phyloP scores from a whole-genome alignment of 2,888 invertebrate species.

The Ophioninae sp. region DNA sequence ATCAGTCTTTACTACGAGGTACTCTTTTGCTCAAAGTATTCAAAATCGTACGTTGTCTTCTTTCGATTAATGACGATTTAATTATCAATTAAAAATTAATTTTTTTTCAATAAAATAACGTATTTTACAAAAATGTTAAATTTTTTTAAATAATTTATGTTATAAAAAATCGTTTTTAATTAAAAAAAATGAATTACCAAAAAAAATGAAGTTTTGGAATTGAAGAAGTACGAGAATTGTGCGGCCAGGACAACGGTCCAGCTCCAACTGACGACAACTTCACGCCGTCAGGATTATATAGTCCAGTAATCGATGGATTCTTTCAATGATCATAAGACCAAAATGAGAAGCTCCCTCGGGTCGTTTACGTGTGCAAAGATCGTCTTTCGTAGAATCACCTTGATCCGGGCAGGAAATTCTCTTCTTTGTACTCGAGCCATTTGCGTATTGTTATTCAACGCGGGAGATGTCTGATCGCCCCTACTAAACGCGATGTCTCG shows the following conservation, averaged over 20 bases:
- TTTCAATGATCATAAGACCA: not conserved
- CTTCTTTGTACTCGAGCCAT: constrained; percentile 23
- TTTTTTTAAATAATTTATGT: not conserved
- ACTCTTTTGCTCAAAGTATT: too few relatives aligned
- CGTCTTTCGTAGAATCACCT: constrained; percentile 22
- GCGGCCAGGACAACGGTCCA: constrained; percentile 39
- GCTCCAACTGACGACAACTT: constrained; percentile 34
- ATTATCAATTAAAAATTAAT: too few relatives aligned
- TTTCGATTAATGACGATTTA: too few relatives aligned
- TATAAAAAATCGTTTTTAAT: not conserved
- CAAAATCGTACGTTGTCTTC: too few relatives aligned
- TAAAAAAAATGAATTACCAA: not conserved
- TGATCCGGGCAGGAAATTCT: constrained; percentile 45
- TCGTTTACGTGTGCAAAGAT: constrained; percentile 23
- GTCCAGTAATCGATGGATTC: not conserved
- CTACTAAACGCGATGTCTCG: not conserved
- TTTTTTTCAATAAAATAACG: not conserved
- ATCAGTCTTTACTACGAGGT: not conserved
- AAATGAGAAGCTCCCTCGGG: constrained; percentile 21
- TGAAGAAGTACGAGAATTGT: not conserved
- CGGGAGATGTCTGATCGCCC: constrained; percentile 24
- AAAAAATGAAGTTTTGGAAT: not conserved
- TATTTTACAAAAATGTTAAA: not conserved
- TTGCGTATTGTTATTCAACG: constrained; percentile 50
- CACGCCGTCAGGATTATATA: not conserved